These are phyloP conservation scores for Gadus chalcogrammus DNA, from an alignment of 2,113 vertebrate genomes.

Conservation along the genomic window DNA sequence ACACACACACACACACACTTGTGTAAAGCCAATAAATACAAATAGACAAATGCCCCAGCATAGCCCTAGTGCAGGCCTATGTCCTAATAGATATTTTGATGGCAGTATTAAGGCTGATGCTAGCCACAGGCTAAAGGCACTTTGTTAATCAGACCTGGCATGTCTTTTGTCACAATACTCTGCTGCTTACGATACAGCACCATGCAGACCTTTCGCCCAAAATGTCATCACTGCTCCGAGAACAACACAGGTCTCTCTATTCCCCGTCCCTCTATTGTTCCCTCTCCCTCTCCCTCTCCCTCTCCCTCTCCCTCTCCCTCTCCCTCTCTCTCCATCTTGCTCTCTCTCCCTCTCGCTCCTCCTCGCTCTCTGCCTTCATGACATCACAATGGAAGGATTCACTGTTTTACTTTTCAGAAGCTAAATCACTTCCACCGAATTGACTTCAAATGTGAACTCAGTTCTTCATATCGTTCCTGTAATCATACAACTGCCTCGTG, in stretches of 20 bases:
- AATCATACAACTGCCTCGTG: too few species aligned
- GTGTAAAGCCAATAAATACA: not conserved
- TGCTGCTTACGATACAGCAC: slow-evolving; percentile 26
- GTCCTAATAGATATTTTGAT: slow-evolving; percentile 43
- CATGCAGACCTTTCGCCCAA: slow-evolving; percentile 45
- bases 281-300: slow-evolving; percentile 13
- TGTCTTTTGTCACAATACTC: slow-evolving; percentile 47
- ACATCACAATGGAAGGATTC: too few species aligned
- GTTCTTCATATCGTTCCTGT: too few species aligned
- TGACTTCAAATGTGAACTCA: too few species aligned
- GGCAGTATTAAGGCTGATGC: slow-evolving; percentile 47
- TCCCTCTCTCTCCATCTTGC: too few species aligned
- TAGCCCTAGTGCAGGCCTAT: slow-evolving; percentile 21
- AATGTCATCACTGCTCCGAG: slow-evolving; percentile 64
- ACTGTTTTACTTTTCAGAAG: too few species aligned
- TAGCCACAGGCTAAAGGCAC: slow-evolving; percentile 59
- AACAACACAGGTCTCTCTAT: slow-evolving; percentile 63
- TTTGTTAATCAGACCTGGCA: slow-evolving; percentile 41
- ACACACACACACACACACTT: not conserved
- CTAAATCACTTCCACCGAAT: too few species aligned
- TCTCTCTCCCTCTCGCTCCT: too few species aligned
- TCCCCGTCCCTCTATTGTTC: not conserved
- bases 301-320: not conserved
- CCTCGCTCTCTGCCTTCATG: too few species aligned
- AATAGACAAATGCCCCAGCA: not conserved